Evolutionary conservation across 2,888 invertebrate genomes (phyloP), one percentile per base, ranked within the genome.

Genomic region (Andrena bucephala): DNA sequence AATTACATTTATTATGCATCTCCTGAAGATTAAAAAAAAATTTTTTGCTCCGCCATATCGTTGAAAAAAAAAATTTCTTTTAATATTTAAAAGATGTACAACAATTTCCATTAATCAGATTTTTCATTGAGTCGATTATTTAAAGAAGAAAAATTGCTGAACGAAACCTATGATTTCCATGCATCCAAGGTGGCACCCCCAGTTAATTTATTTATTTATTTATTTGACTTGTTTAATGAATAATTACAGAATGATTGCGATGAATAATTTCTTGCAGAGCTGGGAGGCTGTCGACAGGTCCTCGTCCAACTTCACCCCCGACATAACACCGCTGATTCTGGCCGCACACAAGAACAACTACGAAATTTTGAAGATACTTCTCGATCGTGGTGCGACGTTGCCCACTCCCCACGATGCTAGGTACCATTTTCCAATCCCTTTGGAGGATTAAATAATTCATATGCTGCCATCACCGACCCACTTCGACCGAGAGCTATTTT

Each of bases 281-380:
- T 98, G 98, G 98, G 98, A 98, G 93, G 96, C 96, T 20, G 96
- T 97, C 29, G 97, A 98, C 91, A 94, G 96, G 50, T 95, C 97
- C 50, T 96, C 97, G 65, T 97, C 98, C 0, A 97, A 97, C 68
- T 98, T 99, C 95, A 99, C 99, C 0, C 96, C 98, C 0, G 99
- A 99, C 94, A 98, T 99, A 92, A 99, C 99, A 4, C 99, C 99
- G 0, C 95, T 99, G 71, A 98, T 99, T 92, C 95, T 99, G 88
- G 99, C 99, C 2, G 98, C 99, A 24, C 99, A 99, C 94, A 96
- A 97, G 94, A 99, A 99, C 95, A 99, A 99, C 95, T 99, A 99
- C 94, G 99, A 99, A 95, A 99, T 99, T 92, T 96, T 99, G 69
- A 99, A 99, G 95, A 96, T 99, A 86, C 95, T 99, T 20, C 95